A percentile compares a stretch with the other conserved stretches of the same genome.
phyloP scores from a whole-genome alignment of 2,888 invertebrate genomes.

The Sylvicola cinctus region DNA sequence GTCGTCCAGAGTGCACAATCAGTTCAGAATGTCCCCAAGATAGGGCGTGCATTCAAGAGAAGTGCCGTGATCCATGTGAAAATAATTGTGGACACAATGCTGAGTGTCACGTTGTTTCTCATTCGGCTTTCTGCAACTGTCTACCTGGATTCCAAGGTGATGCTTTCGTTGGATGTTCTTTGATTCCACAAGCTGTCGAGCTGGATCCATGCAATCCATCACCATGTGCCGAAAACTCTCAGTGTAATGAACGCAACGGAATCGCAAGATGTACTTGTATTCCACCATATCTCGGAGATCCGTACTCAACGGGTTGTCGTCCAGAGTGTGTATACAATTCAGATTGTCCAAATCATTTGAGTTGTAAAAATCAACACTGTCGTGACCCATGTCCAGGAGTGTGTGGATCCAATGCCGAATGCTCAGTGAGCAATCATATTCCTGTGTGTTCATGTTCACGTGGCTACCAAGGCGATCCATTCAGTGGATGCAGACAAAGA shows the following conservation, averaged over 20 bases:
- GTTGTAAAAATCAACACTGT: constrained; percentile 68
- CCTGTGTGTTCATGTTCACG: constrained; percentile 60
- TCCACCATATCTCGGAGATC: constrained; percentile 73
- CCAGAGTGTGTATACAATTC: constrained; percentile 69
- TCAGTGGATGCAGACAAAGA: constrained; percentile 48
- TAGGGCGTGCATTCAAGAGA: constrained; percentile 61
- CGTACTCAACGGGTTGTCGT: constrained; percentile 63
- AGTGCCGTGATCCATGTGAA: constrained; percentile 62
- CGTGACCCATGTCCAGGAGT: constrained; percentile 68
- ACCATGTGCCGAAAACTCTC: constrained; percentile 69
- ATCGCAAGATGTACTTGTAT: constrained; percentile 63
- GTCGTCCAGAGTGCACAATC: constrained; percentile 63
- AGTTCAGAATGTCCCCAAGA: constrained; percentile 62
- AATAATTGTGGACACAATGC: constrained; percentile 62
- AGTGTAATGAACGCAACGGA: constrained; percentile 49
- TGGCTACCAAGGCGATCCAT: constrained; percentile 67
- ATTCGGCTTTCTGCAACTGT: constrained; percentile 65
- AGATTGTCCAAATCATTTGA: constrained; percentile 55
- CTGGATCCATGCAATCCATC: constrained; percentile 52
- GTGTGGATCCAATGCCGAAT: constrained; percentile 67
- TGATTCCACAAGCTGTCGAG: constrained; percentile 25
- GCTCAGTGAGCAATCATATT: constrained; percentile 60
- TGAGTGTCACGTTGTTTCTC: constrained; percentile 55
- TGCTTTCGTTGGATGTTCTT: constrained; percentile 61
- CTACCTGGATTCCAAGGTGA: constrained; percentile 58